Evolutionary conservation across 2,888 invertebrate species (phyloP).

Genomic region (Coelopa pilipes): DNA sequence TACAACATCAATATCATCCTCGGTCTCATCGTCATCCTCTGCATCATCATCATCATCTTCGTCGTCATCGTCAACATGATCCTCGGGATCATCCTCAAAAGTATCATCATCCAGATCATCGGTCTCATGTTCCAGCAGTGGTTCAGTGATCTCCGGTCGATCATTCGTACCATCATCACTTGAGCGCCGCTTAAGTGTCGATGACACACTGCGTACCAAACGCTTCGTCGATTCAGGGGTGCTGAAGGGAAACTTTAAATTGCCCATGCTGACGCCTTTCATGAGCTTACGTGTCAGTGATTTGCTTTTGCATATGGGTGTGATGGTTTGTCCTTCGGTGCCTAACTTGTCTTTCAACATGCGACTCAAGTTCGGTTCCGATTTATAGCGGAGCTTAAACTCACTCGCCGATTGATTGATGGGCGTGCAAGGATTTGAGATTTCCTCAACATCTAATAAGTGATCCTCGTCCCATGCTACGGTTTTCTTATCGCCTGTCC

Average conservation of each 20-base stretch:
- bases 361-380: conserved; percentile 63
- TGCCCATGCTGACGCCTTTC: conserved; percentile 66
- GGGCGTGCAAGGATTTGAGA: conserved; percentile 54
- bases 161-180: conserved; percentile 50
- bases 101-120: conserved; percentile 48
- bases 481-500: conserved; percentile 52
- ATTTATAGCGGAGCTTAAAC: conserved; percentile 60
- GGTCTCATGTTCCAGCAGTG: conserved; percentile 32
- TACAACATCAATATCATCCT: conserved; percentile 40
- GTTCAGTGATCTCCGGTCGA: conserved; percentile 33
- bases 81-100: conserved; percentile 44
- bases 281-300: conserved; percentile 60
- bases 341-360: conserved; percentile 31
- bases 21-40: conserved; percentile 39
- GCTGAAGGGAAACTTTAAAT: conserved; percentile 60
- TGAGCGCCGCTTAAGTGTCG: conserved; percentile 53
- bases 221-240: conserved; percentile 58
- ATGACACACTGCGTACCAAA: conserved; percentile 55
- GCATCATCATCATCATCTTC: conserved; percentile 27
- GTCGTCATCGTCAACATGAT: conserved; percentile 32
- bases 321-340: neutral
- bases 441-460: conserved; percentile 51
- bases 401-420: conserved; percentile 50
- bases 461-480: conserved; percentile 57
- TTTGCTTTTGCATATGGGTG: conserved; percentile 43